Conservation (phyloP, 2,888 invertebrate species). For the Brachyopa scutellaris region DNA sequence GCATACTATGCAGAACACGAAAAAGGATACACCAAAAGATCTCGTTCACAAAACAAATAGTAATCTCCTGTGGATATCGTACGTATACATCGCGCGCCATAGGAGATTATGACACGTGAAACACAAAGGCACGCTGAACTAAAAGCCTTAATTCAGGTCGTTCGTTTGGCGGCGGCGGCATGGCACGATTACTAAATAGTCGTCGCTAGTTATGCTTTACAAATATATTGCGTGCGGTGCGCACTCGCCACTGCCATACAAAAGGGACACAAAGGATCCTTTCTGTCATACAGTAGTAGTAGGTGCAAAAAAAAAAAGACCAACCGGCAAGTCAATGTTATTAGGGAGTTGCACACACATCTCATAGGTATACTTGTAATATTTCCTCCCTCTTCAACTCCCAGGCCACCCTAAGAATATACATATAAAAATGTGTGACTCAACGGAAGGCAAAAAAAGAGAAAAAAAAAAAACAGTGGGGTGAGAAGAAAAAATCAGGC, state of each 20-base stretch:
- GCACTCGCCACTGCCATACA: background rate
- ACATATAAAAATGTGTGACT: conserved; percentile 52
- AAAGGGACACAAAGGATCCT: conserved; percentile 10
- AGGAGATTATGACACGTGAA: conserved; percentile 65
- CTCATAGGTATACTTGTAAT: conserved; percentile 51
- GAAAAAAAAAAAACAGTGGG: background rate
- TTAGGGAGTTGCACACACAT: conserved; percentile 62
- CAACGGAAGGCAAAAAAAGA: conserved; percentile 18
- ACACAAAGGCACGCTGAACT: conserved; percentile 64
- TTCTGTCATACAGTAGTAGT: background rate
- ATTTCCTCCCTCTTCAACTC: conserved; percentile 24
- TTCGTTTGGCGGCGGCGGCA: conserved; percentile 66
- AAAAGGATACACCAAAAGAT: conserved; percentile 18
- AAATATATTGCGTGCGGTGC: conserved; percentile 16
- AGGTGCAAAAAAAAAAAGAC: background rate
- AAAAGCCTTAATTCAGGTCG: conserved; percentile 68
- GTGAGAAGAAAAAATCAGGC: conserved; percentile 31
- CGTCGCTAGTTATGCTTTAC: conserved; percentile 17
- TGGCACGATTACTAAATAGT: conserved; percentile 46
- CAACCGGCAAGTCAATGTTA: conserved; percentile 48
- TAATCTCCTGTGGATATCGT: conserved; percentile 38
- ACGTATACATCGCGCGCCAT: conserved; percentile 19
- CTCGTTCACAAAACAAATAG: conserved; percentile 6
- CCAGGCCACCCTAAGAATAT: conserved; percentile 30
- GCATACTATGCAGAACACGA: conserved; percentile 36